phyloP scores from a whole-genome alignment of 2,797 vertebrate genomes.

The Ibycter americanus region DNA sequence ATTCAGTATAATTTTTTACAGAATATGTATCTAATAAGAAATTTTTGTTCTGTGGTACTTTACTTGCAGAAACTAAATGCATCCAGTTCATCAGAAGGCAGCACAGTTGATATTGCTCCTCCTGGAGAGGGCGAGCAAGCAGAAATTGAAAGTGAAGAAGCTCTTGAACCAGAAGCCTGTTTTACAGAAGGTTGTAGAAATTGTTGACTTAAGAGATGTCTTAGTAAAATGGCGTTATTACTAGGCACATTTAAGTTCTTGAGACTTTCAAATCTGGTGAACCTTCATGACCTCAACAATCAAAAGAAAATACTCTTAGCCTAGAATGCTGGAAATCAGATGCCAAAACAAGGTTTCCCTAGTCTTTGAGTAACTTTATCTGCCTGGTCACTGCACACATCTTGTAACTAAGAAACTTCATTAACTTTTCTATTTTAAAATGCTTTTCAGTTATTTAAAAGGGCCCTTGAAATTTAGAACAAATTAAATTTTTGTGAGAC shows the following conservation, averaged over 20 bases:
- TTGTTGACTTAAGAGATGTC: background rate
- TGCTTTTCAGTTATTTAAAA: background rate
- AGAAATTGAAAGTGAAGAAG: slow-evolving; percentile 85
- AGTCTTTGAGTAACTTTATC: background rate
- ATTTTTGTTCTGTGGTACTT: slow-evolving; percentile 68
- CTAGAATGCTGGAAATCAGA: background rate
- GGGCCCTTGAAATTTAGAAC: background rate
- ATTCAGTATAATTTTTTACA: background rate
- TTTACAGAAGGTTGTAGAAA: slow-evolving; percentile 88
- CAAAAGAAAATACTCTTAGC: background rate
- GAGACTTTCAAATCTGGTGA: background rate
- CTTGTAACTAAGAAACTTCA: background rate
- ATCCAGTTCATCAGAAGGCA: slow-evolving; percentile 93
- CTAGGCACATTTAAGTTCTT: background rate
- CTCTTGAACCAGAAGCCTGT: slow-evolving; percentile 89
- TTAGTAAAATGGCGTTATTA: background rate
- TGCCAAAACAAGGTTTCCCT: background rate
- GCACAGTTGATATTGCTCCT: slow-evolving; percentile 87
- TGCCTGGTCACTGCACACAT: background rate
- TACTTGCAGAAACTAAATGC: slow-evolving; percentile 83
- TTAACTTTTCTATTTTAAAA: background rate
- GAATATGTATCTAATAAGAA: slow-evolving; percentile 23
- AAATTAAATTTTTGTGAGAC: background rate
- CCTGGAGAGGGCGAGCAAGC: slow-evolving; percentile 83
- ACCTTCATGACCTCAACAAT: background rate